A percentile compares a stretch with the other conserved stretches of the same genome.
phyloP scores from a whole-genome alignment of 2,113 vertebrate genomes.

The Oryzias javanicus region DNA sequence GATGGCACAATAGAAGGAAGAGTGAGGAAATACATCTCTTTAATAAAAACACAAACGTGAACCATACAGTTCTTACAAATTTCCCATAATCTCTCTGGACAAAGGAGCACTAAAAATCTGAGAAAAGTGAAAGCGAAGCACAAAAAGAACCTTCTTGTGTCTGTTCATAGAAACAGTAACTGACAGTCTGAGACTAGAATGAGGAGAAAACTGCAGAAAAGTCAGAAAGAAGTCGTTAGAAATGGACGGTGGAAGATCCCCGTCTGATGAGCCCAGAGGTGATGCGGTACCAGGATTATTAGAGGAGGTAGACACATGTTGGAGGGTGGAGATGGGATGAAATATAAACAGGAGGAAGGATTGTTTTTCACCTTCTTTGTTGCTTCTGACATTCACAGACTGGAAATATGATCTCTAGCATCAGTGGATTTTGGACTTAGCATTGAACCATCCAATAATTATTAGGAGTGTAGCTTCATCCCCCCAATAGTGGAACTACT shows the following conservation, averaged over 20 bases:
- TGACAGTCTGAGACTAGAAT: too few relatives aligned
- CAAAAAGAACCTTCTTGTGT: background rate
- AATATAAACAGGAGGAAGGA: background rate
- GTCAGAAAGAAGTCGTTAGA: too few relatives aligned
- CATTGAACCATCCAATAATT: too few relatives aligned
- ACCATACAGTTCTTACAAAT: constrained; percentile 2
- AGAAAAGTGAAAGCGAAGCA: background rate
- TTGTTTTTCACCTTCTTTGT: background rate
- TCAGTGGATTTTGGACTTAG: too few relatives aligned
- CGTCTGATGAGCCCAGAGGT: background rate
- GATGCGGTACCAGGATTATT: background rate
- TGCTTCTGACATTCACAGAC: too few relatives aligned
- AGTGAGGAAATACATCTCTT: constrained; percentile 37
- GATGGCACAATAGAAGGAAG: background rate
- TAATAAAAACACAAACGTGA: constrained; percentile 23
- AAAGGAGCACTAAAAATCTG: background rate
- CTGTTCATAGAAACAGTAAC: too few relatives aligned
- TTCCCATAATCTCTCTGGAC: background rate
- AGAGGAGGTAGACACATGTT: background rate
- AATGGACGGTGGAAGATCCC: too few relatives aligned
- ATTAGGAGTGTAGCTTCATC: too few relatives aligned
- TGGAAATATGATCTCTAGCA: too few relatives aligned
- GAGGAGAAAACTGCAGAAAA: too few relatives aligned
- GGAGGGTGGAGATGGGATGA: background rate
- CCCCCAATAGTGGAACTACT: too few relatives aligned